Conservation (phyloP, 2,113 vertebrate genomes). For the Ondatra zibethicus region DNA sequence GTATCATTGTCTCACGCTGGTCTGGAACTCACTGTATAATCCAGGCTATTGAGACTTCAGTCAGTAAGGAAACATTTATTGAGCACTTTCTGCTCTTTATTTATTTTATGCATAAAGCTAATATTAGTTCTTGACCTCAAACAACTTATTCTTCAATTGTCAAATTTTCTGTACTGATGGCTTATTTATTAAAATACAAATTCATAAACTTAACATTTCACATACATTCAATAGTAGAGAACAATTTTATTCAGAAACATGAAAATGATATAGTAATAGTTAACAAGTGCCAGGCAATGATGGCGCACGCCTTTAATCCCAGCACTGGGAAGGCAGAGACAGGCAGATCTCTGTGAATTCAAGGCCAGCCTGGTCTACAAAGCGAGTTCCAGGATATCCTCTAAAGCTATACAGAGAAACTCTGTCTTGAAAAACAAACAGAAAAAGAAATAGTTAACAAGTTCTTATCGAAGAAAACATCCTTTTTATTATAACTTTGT, state of each 20-base stretch:
- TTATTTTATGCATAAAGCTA: not conserved
- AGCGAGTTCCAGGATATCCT: too few species aligned
- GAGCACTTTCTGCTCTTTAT: not conserved
- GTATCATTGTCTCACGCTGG: not conserved
- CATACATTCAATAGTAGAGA: not conserved
- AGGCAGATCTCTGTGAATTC: too few species aligned
- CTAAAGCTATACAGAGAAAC: too few species aligned
- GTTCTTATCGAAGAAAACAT: conserved; percentile 9
- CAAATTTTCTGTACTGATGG: conserved; percentile 8
- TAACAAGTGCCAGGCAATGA: too few species aligned
- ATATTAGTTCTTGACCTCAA: not conserved
- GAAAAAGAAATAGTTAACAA: not conserved
- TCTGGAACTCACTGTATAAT: not conserved
- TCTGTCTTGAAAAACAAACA: too few species aligned
- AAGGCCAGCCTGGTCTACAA: too few species aligned
- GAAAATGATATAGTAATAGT: not conserved
- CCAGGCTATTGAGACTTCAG: not conserved
- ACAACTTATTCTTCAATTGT: not conserved
- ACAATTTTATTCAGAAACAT: conserved; percentile 2
- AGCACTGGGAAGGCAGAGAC: too few species aligned
- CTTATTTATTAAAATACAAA: not conserved
- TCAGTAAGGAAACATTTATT: conserved; percentile 16
- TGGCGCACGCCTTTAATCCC: too few species aligned
- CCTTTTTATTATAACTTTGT: not conserved
- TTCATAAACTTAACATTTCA: conserved; percentile 19